These are phyloP conservation scores for Pilophorus perplexus DNA, from an alignment of 2,888 invertebrate genomes.

Conservation along the genomic window DNA sequence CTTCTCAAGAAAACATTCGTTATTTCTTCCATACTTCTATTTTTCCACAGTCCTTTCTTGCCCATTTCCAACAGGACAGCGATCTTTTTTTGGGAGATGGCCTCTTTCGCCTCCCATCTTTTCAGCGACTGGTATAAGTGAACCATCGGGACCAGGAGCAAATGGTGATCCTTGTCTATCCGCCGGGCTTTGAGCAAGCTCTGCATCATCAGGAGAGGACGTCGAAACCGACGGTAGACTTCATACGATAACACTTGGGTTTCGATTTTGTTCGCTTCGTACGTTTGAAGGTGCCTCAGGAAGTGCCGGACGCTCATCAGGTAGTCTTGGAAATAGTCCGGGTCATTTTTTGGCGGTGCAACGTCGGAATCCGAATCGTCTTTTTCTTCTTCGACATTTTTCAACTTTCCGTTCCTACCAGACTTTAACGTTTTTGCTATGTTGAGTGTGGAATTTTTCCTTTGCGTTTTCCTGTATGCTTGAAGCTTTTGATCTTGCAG, in stretches of 20 bases:
- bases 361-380: background rate
- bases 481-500: constrained; percentile 78
- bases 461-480: constrained; percentile 7
- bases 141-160: constrained; percentile 18
- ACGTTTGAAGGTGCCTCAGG: constrained; percentile 20
- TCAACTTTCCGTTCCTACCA: background rate
- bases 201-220: constrained; percentile 36
- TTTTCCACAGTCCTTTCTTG: constrained; percentile 11
- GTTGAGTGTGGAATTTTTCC: background rate
- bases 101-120: constrained; percentile 15
- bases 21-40: constrained; percentile 14
- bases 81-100: background rate
- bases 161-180: constrained; percentile 10
- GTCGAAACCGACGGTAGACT: constrained; percentile 20
- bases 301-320: constrained; percentile 23
- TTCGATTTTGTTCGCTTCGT: constrained; percentile 4
- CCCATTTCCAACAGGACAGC: constrained; percentile 16
- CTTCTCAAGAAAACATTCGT: background rate
- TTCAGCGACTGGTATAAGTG: constrained; percentile 1
- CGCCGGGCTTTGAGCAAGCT: constrained; percentile 23
- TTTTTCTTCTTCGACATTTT: background rate
- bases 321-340: background rate
- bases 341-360: background rate
- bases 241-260: constrained; percentile 39
- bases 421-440: background rate